These are phyloP conservation scores for Echeneis naucrates DNA, from an alignment of 2,797 vertebrate genomes.

Conservation along the genomic window DNA sequence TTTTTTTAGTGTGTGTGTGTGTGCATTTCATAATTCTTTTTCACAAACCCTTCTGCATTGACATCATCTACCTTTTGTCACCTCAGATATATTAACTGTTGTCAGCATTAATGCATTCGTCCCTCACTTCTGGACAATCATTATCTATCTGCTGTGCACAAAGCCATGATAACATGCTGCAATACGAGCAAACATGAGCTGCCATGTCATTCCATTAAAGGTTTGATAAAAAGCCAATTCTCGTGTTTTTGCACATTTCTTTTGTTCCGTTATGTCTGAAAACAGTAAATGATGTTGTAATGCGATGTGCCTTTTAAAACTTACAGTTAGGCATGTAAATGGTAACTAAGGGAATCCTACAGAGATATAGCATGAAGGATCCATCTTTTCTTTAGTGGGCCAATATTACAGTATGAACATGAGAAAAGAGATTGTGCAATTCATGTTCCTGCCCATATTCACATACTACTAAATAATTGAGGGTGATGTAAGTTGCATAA, in stretches of 20 bases:
- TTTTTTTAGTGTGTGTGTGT: slow-evolving; percentile 18
- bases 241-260: neutral
- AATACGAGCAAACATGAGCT: neutral
- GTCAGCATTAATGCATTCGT: too few species aligned
- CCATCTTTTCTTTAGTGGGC: neutral
- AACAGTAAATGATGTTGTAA: too few species aligned
- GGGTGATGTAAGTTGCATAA: neutral
- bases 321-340: neutral
- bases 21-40: neutral
- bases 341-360: too few species aligned
- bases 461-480: neutral
- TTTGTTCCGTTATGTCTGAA: neutral
- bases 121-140: neutral
- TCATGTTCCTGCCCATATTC: neutral
- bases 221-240: neutral
- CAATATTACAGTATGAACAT: neutral
- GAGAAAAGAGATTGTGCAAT: neutral
- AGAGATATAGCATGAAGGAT: too few species aligned
- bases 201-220: neutral
- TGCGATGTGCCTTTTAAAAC: neutral
- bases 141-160: neutral
- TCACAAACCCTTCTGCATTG: neutral
- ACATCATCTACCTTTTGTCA: neutral
- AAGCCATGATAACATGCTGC: neutral
- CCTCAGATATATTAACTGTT: neutral